phyloP scores from a whole-genome alignment of 2,797 vertebrate species.

The Ateles fusciceps region DNA sequence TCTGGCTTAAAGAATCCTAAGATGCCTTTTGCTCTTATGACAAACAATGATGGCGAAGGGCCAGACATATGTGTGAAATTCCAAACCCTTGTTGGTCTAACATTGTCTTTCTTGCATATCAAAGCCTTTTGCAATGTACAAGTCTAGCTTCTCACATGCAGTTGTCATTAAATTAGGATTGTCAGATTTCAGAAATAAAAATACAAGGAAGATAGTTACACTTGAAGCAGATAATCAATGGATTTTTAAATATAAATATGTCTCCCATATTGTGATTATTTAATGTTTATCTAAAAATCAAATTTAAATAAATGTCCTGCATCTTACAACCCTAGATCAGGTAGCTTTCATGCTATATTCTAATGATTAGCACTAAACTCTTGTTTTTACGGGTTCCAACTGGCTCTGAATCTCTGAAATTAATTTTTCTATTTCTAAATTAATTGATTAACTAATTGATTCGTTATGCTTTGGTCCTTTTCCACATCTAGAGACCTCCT shows the following conservation, averaged over 20 bases:
- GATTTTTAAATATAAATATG: neutral
- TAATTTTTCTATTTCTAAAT: neutral
- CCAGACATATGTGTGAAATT: neutral
- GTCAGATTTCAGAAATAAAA: neutral
- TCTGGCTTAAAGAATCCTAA: neutral
- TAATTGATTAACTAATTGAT: neutral
- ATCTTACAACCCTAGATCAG: neutral
- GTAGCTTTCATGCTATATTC: neutral
- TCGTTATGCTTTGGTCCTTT: neutral
- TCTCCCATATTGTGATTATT: neutral
- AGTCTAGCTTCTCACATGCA: neutral
- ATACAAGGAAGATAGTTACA: neutral
- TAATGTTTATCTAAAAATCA: neutral
- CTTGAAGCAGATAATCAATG: neutral
- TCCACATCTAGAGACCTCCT: neutral
- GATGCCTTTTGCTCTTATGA: neutral
- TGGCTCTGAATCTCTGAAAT: neutral
- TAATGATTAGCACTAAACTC: neutral
- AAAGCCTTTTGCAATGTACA: rapidly evolving
- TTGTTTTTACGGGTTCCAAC: neutral
- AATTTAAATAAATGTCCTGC: neutral
- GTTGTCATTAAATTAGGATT: neutral
- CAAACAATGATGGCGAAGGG: neutral
- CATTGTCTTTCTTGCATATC: neutral
- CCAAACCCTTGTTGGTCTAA: neutral